Conservation (phyloP, 2,113 vertebrate species). For the Mystacornis crossleyi region DNA sequence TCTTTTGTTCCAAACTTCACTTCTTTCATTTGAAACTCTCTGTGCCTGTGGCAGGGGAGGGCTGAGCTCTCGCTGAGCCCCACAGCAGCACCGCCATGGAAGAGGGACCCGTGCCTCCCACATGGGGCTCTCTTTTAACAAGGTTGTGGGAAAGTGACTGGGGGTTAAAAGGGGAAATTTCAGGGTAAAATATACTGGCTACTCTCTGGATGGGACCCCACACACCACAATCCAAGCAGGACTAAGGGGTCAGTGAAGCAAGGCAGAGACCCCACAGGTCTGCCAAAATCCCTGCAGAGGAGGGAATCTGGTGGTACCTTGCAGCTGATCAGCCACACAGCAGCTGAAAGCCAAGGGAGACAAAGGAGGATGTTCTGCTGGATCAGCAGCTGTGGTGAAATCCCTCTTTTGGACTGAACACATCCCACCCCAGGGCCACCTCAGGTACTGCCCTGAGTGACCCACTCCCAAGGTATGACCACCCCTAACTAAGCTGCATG, state of each 20-base stretch:
- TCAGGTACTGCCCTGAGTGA: background rate
- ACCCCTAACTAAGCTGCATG: background rate
- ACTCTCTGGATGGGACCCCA: background rate
- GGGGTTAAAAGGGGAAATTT: background rate
- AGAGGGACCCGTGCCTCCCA: fast-evolving
- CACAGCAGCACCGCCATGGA: background rate
- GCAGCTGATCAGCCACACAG: background rate
- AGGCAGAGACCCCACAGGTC: background rate
- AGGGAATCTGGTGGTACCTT: too few relatives aligned
- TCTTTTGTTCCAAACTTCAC: background rate
- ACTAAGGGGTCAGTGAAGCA: fast-evolving
- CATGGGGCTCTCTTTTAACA: fast-evolving
- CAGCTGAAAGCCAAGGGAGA: background rate
- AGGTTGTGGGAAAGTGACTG: fast-evolving
- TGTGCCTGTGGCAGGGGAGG: too few relatives aligned
- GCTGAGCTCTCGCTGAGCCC: background rate
- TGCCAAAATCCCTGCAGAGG: background rate
- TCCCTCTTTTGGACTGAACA: too few relatives aligned
- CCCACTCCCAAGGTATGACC: fast-evolving
- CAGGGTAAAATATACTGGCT: background rate
- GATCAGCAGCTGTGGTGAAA: background rate
- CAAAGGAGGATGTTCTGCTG: too few relatives aligned
- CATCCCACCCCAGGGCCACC: background rate
- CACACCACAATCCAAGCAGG: background rate
- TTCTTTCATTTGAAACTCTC: fast-evolving